A percentile compares a stretch with the other conserved stretches of the same genome.
Evolutionary conservation across 1,140 invertebrate species (phyloP).

Genomic region (Plutomurus gul): DNA sequence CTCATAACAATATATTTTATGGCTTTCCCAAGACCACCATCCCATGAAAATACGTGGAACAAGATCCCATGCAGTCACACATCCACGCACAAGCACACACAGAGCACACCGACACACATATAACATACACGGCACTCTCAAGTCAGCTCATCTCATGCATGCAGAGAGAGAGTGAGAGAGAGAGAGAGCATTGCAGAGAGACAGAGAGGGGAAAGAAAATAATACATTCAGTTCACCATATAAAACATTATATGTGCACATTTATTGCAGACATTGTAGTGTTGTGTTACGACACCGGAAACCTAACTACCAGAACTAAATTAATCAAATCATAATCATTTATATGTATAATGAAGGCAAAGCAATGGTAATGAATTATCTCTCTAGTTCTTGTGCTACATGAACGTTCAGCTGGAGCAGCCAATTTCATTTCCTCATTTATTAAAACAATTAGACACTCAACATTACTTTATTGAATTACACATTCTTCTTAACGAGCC

Average conservation of each 20-base stretch:
- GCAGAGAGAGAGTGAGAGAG: background rate
- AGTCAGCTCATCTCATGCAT: background rate
- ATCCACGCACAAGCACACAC: background rate
- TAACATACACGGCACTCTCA: background rate
- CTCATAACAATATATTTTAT: constrained; percentile 49
- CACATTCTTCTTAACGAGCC: background rate
- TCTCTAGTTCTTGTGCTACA: background rate
- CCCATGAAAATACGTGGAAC: background rate
- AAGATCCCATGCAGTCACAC: background rate
- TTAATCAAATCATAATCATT: background rate
- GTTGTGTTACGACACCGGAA: too few species aligned
- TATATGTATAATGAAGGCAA: background rate
- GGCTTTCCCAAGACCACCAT: constrained; percentile 17
- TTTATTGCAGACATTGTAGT: too few species aligned
- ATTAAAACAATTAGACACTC: constrained; percentile 7
- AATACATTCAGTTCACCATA: background rate
- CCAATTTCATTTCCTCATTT: constrained; percentile 12
- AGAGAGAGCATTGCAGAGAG: background rate
- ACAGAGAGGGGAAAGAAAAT: constrained; percentile 15
- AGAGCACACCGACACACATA: background rate
- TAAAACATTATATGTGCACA: constrained; percentile 9
- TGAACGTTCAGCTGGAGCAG: background rate
- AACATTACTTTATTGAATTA: constrained; percentile 3
- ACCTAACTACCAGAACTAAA: background rate
- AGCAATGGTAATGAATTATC: background rate